Evolutionary conservation across 2,888 invertebrate genomes (phyloP), one percentile per base, ranked within the genome.

Genomic region (Brachypalpus laphriformis): DNA sequence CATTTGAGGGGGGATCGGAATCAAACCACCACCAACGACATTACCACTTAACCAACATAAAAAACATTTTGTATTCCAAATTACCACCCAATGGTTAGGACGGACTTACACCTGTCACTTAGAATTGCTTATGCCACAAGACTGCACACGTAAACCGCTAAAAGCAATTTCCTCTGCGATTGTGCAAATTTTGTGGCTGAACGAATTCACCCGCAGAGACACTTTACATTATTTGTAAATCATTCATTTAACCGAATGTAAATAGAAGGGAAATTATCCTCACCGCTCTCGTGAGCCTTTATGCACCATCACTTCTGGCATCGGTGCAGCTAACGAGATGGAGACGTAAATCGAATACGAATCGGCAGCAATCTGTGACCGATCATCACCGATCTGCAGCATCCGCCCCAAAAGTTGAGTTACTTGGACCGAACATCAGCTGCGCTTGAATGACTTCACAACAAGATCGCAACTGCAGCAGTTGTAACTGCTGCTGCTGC

Each of bases 101-200:
- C 47, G 51, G 68, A 71, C 76, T 51, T 72, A 56, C 82, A 83
- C 83, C 83, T 83, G 83, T 83, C 83, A 78, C 74, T 83, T 78
- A 56, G 71, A 80, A 81, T 70, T 80, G 81, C 61, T 59, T 61
- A 59, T 25, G 70, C 85, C 76, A 71, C 82, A 76, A 76, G 57
- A 47, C 47, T 72, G 57, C 57, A 51, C 81, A 82, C 76, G 59
- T 75, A 66, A 86, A 86, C 86, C 86, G 72, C 86, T 86, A 86
- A 82, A 86, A 86, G 82, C 86, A 86, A 86, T 86, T 86, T 86
- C 86, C 86, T 86, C 70, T 71, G 63, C 81, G 85, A 85, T 85
- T 85, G 85, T 85, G 85, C 85, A 85, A 85, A 85, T 85, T 85
- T 81, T 85, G 85, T 85, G 85, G 85, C 85, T 71, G 75, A 81